Conservation (phyloP, 2,888 invertebrate genomes). For the Caenorhabditis doughertyi region DNA sequence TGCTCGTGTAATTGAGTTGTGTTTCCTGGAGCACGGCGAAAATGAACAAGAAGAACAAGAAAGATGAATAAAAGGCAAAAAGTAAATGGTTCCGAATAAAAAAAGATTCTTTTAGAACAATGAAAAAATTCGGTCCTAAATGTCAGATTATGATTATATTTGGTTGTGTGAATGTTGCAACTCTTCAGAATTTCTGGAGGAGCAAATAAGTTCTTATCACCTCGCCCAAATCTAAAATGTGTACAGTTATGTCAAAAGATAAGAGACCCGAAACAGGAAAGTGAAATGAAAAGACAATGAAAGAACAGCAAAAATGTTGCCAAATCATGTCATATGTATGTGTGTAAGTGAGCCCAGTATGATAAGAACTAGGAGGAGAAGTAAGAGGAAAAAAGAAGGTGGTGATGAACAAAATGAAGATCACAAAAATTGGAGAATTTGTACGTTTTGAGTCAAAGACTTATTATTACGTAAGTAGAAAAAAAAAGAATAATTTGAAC, state of each 20-base stretch:
- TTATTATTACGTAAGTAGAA: background rate
- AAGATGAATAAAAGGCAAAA: background rate
- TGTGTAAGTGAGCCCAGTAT: background rate
- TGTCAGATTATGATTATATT: conserved; percentile 18
- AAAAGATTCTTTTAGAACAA: background rate
- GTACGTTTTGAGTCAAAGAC: conserved; percentile 9
- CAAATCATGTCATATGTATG: conserved; percentile 47
- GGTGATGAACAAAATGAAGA: conserved; percentile 39
- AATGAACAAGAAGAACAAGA: background rate
- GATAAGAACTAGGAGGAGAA: conserved; percentile 35
- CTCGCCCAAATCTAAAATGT: conserved; percentile 29
- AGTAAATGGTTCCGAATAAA: background rate
- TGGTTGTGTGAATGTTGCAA: conserved; percentile 46
- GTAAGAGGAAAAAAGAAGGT: no score
- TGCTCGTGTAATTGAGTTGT: conserved; percentile 58
- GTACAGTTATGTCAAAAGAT: conserved; percentile 37
- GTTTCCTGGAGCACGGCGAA: conserved; percentile 38
- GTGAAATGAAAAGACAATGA: conserved; percentile 58
- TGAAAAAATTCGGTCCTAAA: no score
- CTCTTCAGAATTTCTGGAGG: conserved; percentile 42
- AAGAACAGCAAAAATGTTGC: conserved; percentile 55
- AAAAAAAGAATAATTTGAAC: background rate
- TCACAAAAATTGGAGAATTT: conserved; percentile 37
- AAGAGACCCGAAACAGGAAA: conserved; percentile 53
- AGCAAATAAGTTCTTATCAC: conserved; percentile 7